Evolutionary conservation across 2,113 vertebrate genomes (phyloP), one percentile per base, ranked within the genome.

Genomic region (Tenrec ecaudatus): DNA sequence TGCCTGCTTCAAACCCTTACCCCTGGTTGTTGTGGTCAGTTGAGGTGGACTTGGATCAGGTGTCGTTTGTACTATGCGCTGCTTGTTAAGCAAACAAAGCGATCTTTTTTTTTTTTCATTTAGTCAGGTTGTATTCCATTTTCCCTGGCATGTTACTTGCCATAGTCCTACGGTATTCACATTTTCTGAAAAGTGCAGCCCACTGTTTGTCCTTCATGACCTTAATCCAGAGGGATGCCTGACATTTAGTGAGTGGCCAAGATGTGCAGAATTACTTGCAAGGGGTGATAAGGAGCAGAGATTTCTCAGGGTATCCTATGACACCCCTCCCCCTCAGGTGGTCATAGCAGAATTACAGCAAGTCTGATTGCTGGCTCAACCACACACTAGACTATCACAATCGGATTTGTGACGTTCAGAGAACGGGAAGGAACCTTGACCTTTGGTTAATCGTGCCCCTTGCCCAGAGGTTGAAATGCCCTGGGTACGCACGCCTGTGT

Each of bases 221-320:
- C 93, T 22, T 84, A 4, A 38, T 29, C 31, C 78, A 73, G 40
- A 36, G 75, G 57, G 57, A 29, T 27, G n/a, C 4, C 29, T 66
- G 88, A 75, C 47, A 66, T 71, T 71, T 78, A 78, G 40, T 40
- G 31, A 33, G 81, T 64, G 31, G 71, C 33, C 86, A n/a, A 62
- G 81, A 75, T 40, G 88, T 79, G 82, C 40, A 43, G 73, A 40
- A 73, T 66, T 84, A 62, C 82, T 90, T 90, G 64, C 53, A 60
- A 90, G 91, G 64, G 19, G 12, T 20, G 25, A 94, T 76, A 94
- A 90, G 95, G 79, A 93, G 38, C 96, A 96, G 80, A 73, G 58
- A 36, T 94, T 96, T 96, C 94, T 80, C 95, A 95, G 91, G 79
- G 91, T 87, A 94, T 94, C 76, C 92, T 86, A 33, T 90, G 82